Evolutionary conservation across 2,888 invertebrate genomes (phyloP), one percentile per base, ranked within the genome.

Genomic region (Orthonychiurus folsomi): DNA sequence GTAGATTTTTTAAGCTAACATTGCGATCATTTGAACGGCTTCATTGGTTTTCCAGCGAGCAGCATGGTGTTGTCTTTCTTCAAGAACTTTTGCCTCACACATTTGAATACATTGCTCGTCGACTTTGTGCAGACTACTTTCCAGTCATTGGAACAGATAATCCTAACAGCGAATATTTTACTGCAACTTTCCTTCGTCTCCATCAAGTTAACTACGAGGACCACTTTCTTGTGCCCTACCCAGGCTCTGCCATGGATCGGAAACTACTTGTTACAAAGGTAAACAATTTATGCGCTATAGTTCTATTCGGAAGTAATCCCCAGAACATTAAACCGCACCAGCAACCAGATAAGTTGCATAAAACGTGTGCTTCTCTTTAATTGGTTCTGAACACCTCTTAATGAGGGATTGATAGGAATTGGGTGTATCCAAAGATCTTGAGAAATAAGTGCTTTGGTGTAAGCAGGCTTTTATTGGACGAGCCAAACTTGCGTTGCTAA

Each of bases 11-110:
- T 37, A 37, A 15, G 9, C 37, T 37, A 9, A 37, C 15, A n/a
- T 37, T 37, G 37, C 15, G 15, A 37, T 15, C 2, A 59, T 59
- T 50, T 59, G 25, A 21, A 59, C n/a, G 12, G n/a, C 48, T 20
- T 58, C 20, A 5, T 48, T 48, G 20, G 50, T 60, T 48, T 71
- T 75, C 53, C 74, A 83, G 82, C 61, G 80, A 81, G 65, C 77
- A 78, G 24, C 80, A 82, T 15, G 81, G 83, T 72, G 76, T 83
- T 27, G 78, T 83, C 1, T 82, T 81, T 69, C 76, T 84, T 20
- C 83, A 84, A 76, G 84, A 84, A 75, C 78, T 83, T 12, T 76
- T 81, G 1, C 76, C 77, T 0, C 74, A 75, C 20, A 76, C 80
- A 0, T 76, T 77, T 66, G 72, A 74, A 3, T 77, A 79, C 61